These are phyloP conservation scores for Apis mellifera DNA, from an alignment of 1,140 invertebrate species.

Conservation along the genomic window DNA sequence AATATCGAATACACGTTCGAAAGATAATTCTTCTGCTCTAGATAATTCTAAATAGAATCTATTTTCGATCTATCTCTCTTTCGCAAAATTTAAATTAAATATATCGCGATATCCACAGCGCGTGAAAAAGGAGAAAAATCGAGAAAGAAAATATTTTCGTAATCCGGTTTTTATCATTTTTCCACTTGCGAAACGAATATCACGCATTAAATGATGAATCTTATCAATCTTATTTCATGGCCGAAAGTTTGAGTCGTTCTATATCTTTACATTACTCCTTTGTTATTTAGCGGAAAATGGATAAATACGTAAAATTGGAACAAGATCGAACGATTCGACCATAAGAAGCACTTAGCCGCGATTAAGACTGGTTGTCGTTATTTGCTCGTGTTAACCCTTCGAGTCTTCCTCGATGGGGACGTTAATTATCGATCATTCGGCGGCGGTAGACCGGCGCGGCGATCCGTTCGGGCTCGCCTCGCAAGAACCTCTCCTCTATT, in stretches of 20 bases:
- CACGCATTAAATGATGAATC: too few species aligned
- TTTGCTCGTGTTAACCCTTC: background rate
- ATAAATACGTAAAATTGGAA: background rate
- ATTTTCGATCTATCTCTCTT: too few species aligned
- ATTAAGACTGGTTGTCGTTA: background rate
- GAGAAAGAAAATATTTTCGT: too few species aligned
- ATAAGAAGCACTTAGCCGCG: background rate
- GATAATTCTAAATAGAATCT: too few species aligned
- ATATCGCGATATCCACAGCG: too few species aligned
- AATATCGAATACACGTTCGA: background rate
- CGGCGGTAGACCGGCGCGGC: background rate
- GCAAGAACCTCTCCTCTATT: conserved; percentile 4
- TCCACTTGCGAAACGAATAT: too few species aligned
- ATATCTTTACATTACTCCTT: too few species aligned
- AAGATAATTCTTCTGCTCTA: background rate
- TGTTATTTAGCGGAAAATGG: background rate
- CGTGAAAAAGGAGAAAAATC: too few species aligned
- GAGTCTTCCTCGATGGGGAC: background rate
- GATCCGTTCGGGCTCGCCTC: background rate
- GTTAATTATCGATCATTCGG: conserved; percentile 21
- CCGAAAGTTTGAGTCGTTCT: too few species aligned
- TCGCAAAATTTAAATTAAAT: too few species aligned
- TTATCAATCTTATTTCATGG: too few species aligned
- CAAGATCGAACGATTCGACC: background rate
- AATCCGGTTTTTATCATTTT: too few species aligned